Evolutionary conservation across 2,888 invertebrate genomes (phyloP).

Genomic region (Papilio protenor): DNA sequence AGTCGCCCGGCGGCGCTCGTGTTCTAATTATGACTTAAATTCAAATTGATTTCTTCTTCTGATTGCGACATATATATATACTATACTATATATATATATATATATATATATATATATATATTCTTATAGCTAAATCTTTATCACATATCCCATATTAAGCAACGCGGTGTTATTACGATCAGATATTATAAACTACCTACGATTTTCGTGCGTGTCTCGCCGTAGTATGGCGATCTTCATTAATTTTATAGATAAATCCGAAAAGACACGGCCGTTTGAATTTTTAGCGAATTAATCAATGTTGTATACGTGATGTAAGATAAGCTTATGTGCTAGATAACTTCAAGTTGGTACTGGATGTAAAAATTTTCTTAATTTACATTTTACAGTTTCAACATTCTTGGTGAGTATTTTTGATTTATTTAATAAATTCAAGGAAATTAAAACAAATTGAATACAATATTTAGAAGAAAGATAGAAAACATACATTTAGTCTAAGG

Average conservation of each 20-base stretch:
- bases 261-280: conserved; percentile 29
- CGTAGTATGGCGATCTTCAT: conserved; percentile 37
- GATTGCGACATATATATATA: too few relatives aligned
- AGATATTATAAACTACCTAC: conserved; percentile 37
- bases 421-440: neutral
- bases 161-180: conserved; percentile 20
- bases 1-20: too few relatives aligned
- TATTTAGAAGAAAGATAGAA: too few relatives aligned
- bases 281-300: conserved; percentile 42
- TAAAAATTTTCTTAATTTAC: conserved; percentile 21
- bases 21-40: too few relatives aligned
- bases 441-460: neutral
- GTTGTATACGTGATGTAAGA: conserved; percentile 24
- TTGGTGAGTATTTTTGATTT: neutral
- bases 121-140: conserved; percentile 12
- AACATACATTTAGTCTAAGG: too few relatives aligned
- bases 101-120: too few relatives aligned
- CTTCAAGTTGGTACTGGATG: conserved; percentile 15
- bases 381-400: neutral
- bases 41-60: too few relatives aligned
- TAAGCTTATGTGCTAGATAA: conserved; percentile 36
- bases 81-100: too few relatives aligned
- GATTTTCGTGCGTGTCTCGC: conserved; percentile 20
- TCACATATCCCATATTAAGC: conserved; percentile 32
- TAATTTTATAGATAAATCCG: conserved; percentile 41